Evolutionary conservation across 2,888 invertebrate genomes (phyloP), one percentile per base, ranked within the genome.

Genomic region (Oligia fasciuncula): DNA sequence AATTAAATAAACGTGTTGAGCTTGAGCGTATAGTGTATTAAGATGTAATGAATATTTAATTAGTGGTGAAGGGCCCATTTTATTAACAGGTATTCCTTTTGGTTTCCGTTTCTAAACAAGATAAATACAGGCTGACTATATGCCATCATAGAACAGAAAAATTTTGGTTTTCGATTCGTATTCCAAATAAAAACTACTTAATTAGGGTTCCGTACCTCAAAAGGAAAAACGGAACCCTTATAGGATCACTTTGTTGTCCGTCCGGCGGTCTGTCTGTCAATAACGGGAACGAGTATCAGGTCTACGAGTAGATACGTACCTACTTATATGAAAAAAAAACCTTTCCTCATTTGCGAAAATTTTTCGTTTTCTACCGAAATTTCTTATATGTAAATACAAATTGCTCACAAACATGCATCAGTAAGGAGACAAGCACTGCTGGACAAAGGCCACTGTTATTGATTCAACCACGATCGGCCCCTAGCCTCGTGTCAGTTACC

Each of bases 1-100:
- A 60, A 78, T 84, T 63, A 71, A 72, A 54, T 67, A 71, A 63
- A 77, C 77, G 17, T 43, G 77, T 78, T 82, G 11, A 68, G 35
- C 43, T 19, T 49, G 11, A 63, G 35, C 43, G n/a, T 46, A 60
- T 35, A 43, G 11, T 62, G n/a, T 23, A n/a, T 57, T 43, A 65
- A 35, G 51, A 60, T 69, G 13, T 57, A 60, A 65, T 29, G 2
- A 49, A 19, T 65, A 46, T 43, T 73, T 51, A 1, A 9, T 4
- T 17, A 3, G 51, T 8, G 9, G 23, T 54, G 8, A 54, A 60
- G 67, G 62, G 17, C 17, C 23, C 19, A 19, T 51, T 49, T 69
- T 69, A 19, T 63, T 23, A 13, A 46, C 11, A 54, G 19, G 19
- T 54, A 57, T 11, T 23, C 23, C 3, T n/a, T 46, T 54, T 19